These are phyloP conservation scores for Taeniopygia guttata DNA, from an alignment of 2,797 vertebrate genomes.

Conservation along the genomic window DNA sequence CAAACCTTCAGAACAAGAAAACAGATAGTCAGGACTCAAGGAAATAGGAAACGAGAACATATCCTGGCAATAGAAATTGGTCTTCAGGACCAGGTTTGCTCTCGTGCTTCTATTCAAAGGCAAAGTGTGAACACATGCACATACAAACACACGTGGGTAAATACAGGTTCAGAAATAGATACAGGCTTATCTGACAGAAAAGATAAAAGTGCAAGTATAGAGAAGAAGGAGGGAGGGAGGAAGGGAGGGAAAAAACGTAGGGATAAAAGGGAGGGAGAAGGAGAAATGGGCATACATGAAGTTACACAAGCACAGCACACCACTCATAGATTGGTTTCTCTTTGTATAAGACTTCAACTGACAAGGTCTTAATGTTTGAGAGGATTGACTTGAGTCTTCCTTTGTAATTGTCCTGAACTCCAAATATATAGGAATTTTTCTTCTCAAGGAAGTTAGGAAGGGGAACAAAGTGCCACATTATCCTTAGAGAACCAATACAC, in stretches of 20 bases:
- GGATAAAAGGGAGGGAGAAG: not conserved
- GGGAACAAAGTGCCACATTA: not conserved
- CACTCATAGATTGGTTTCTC: not conserved
- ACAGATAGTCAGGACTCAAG: not conserved
- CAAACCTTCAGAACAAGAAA: not conserved
- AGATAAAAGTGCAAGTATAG: not conserved
- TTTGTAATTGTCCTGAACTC: not conserved
- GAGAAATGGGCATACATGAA: not conserved
- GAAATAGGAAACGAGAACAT: not conserved
- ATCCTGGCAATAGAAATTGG: not conserved
- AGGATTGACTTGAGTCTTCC: not conserved
- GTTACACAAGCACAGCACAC: not conserved
- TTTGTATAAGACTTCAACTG: fast-evolving
- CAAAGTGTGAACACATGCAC: too few species aligned
- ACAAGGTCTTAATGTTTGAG: not conserved
- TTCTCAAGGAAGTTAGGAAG: not conserved
- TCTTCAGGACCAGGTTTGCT: not conserved
- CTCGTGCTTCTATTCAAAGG: not conserved
- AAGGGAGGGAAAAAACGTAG: too few species aligned
- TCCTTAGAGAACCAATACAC: not conserved
- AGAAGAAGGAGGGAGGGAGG: not conserved
- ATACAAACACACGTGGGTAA: not conserved
- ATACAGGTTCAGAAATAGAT: not conserved
- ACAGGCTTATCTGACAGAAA: not conserved
- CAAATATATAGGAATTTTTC: not conserved